These are phyloP conservation scores for Andricus grossulariae DNA, from an alignment of 1,140 invertebrate species.

Conservation along the genomic window DNA sequence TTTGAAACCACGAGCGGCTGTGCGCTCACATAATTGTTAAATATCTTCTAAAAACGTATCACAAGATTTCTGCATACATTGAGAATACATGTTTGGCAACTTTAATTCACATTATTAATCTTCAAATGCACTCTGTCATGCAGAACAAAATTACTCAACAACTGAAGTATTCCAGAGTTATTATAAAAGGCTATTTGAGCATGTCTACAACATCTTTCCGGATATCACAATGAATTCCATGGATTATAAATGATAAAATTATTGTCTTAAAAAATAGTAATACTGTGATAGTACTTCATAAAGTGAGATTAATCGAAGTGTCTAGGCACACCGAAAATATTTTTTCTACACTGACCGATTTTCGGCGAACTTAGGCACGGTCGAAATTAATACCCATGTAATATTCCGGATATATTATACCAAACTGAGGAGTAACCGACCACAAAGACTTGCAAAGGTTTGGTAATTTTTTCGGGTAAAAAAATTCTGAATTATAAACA, in stretches of 20 bases:
- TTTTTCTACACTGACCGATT: too few relatives aligned
- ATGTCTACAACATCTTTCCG: neutral
- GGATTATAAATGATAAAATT: neutral
- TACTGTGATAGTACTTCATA: too few relatives aligned
- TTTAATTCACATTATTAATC: neutral
- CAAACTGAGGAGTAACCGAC: too few relatives aligned
- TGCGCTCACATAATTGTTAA: neutral
- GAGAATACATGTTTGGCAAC: neutral
- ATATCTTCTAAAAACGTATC: neutral
- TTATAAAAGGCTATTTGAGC: neutral
- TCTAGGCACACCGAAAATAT: too few relatives aligned
- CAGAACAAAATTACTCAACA: conserved; percentile 9
- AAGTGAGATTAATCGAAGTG: too few relatives aligned
- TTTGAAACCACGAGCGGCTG: neutral
- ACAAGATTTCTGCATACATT: neutral
- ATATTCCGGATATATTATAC: too few relatives aligned
- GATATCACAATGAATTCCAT: neutral
- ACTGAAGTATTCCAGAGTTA: neutral
- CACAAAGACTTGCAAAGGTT: too few relatives aligned
- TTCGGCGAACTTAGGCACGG: too few relatives aligned
- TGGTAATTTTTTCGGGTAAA: too few relatives aligned
- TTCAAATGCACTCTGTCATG: conserved; percentile 26
- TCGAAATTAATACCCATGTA: too few relatives aligned
- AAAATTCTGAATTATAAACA: too few relatives aligned
- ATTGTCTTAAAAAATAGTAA: neutral